phyloP scores from a whole-genome alignment of 2,888 invertebrate species.

The Philonicus albiceps region DNA sequence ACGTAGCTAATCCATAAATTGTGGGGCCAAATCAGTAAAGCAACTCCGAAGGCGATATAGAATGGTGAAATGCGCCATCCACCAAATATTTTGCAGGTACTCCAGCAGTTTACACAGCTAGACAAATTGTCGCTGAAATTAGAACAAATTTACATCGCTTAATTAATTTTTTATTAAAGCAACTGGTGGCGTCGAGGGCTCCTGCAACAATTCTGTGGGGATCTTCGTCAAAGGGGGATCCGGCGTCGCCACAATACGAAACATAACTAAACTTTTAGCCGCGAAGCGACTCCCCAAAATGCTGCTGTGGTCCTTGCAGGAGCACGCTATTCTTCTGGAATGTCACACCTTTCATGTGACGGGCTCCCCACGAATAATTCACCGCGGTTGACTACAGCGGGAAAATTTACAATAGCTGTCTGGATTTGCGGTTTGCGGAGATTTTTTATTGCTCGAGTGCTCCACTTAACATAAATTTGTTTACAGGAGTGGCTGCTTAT shows the following conservation, averaged over 20 bases:
- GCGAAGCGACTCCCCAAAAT: background rate
- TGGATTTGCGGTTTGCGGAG: slow-evolving; percentile 6
- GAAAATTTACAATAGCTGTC: slow-evolving; percentile 17
- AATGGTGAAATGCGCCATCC: slow-evolving; percentile 60
- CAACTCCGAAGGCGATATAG: slow-evolving; percentile 58
- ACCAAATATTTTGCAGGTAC: slow-evolving; percentile 53
- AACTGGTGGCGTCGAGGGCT: slow-evolving; percentile 18
- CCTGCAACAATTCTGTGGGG: background rate
- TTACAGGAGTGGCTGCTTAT: slow-evolving; percentile 11
- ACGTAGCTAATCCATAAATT: slow-evolving; percentile 67
- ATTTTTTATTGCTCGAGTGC: slow-evolving; percentile 21
- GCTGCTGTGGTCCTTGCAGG: background rate
- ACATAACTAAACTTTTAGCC: background rate
- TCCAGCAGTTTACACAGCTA: slow-evolving; percentile 58
- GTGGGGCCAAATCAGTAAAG: slow-evolving; percentile 60
- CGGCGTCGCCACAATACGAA: background rate
- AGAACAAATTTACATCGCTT: background rate
- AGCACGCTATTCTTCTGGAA: background rate
- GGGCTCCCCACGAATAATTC: slow-evolving; percentile 24
- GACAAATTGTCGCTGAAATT: slow-evolving; percentile 55
- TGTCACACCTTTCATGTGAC: slow-evolving; percentile 1
- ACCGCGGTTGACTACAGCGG: background rate
- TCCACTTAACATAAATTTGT: slow-evolving; percentile 41
- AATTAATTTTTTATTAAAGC: slow-evolving; percentile 39
- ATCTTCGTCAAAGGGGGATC: background rate